Conservation (phyloP, 2,113 vertebrate species). For the Piaya cayana region DNA sequence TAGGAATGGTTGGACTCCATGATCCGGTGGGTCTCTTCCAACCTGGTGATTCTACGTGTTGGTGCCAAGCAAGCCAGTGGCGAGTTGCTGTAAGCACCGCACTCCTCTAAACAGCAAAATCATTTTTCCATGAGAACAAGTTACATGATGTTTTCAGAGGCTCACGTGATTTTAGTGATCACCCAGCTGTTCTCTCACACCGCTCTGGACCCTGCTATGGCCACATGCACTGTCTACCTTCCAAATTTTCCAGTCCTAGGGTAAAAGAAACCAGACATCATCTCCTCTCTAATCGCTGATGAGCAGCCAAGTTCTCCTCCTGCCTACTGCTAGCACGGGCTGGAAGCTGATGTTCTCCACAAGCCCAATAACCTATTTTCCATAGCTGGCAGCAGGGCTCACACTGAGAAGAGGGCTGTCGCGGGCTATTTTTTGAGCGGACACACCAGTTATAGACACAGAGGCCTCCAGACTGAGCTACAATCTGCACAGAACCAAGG, state of each 20-base stretch:
- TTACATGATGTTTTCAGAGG: background rate
- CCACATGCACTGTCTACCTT: background rate
- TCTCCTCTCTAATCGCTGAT: background rate
- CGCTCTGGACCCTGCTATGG: background rate
- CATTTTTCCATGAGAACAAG: background rate
- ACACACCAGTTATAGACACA: background rate
- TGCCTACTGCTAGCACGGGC: rapidly evolving
- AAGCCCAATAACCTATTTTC: background rate
- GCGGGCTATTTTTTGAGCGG: background rate
- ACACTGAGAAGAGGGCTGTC: background rate
- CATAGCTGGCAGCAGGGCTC: background rate
- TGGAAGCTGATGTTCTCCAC: background rate
- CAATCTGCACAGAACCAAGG: background rate
- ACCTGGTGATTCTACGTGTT: too few species aligned
- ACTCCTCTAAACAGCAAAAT: background rate
- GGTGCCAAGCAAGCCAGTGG: background rate
- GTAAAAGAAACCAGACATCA: background rate
- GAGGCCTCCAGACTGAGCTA: background rate
- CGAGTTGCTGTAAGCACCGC: background rate
- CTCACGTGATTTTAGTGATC: background rate
- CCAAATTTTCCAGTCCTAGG: background rate
- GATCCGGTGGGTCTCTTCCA: too few species aligned
- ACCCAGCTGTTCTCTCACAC: background rate
- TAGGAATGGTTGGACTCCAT: too few species aligned
- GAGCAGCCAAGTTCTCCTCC: background rate